Conservation (phyloP, 2,888 invertebrate genomes). For the Agriopis aurantiaria region DNA sequence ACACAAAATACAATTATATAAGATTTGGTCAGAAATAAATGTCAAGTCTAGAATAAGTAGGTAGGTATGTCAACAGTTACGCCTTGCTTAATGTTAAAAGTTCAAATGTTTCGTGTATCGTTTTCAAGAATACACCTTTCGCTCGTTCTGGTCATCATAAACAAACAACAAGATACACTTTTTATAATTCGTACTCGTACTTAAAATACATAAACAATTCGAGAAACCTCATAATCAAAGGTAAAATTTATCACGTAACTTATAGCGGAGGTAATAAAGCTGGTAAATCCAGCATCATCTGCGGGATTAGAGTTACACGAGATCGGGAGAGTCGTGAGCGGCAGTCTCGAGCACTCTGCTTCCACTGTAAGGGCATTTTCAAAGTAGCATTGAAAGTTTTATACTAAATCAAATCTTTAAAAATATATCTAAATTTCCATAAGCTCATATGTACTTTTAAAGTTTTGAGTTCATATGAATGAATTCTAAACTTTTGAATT, state of each 20-base stretch:
- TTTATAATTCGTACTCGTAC: not conserved
- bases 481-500: not conserved
- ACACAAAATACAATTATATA: too few species aligned
- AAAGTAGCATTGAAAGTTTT: slow-evolving; percentile 8
- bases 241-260: slow-evolving; percentile 74
- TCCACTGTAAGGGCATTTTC: slow-evolving; percentile 24
- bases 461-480: not conserved
- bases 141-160: too few species aligned
- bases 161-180: not conserved
- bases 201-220: not conserved
- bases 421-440: not conserved
- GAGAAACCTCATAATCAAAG: slow-evolving; percentile 25
- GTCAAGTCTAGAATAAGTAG: too few species aligned
- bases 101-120: too few species aligned
- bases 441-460: not conserved
- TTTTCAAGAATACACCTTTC: too few species aligned
- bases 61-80: too few species aligned
- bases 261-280: slow-evolving; percentile 75
- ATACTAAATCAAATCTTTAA: slow-evolving; percentile 24
- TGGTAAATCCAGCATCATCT: slow-evolving; percentile 83
- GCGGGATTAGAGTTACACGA: slow-evolving; percentile 82
- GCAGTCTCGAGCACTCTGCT: slow-evolving; percentile 61
- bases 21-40: too few species aligned
- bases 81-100: too few species aligned
- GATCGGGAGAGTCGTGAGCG: slow-evolving; percentile 69